phyloP scores from a whole-genome alignment of 2,888 invertebrate genomes.

The Polydrusus cervinus region DNA sequence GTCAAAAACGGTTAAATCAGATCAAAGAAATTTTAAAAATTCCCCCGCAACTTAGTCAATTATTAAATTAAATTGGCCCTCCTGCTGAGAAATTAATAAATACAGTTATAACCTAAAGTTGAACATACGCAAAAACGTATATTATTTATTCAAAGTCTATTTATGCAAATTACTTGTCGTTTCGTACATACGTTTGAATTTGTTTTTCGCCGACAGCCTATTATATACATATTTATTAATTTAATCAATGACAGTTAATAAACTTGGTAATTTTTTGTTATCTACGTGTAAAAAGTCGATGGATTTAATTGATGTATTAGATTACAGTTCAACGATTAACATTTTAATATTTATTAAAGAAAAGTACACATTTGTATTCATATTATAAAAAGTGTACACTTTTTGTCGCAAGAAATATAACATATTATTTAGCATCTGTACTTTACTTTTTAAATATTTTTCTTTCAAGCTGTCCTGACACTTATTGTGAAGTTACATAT shows the following conservation, averaged over 20 bases:
- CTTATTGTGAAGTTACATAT: no score
- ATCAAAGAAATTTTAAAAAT: constrained; percentile 12
- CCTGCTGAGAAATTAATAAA: constrained; percentile 31
- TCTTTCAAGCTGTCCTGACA: no score
- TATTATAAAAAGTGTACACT: no score
- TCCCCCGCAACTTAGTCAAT: not conserved
- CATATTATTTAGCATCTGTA: no score
- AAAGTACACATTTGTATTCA: no score
- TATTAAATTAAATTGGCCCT: constrained; percentile 7
- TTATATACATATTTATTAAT: constrained; percentile 16
- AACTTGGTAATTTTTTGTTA: constrained; percentile 3
- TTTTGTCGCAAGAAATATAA: no score
- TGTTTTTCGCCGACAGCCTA: constrained; percentile 25
- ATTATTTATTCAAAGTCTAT: constrained; percentile 25
- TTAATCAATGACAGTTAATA: constrained; percentile 39
- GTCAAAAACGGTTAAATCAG: constrained; percentile 7
- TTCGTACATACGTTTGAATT: constrained; percentile 41
- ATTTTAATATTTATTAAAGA: no score
- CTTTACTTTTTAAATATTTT: no score
- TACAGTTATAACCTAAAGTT: constrained; percentile 29
- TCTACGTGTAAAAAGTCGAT: not conserved
- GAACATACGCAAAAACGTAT: constrained; percentile 21
- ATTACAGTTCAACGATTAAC: no score
- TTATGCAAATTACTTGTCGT: constrained; percentile 48
- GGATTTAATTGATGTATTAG: not conserved